phyloP scores from a whole-genome alignment of 2,888 invertebrate genomes.

The Tetragonisca angustula region DNA sequence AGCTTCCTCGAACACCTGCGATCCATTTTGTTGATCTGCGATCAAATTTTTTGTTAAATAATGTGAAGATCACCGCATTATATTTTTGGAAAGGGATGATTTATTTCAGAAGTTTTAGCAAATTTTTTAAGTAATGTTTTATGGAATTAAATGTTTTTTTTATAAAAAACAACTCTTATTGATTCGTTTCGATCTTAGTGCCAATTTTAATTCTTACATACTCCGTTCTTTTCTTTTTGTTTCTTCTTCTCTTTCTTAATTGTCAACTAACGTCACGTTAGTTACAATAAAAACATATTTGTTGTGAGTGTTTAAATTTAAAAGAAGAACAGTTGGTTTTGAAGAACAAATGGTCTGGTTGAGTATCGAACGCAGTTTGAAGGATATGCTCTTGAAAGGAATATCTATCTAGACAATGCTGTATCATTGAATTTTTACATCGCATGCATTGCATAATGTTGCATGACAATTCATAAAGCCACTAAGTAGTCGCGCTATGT shows the following conservation, averaged over 20 bases:
- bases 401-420: not conserved
- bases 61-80: not conserved
- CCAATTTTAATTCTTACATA: not conserved
- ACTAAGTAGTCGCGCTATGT: not conserved
- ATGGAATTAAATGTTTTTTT: not conserved
- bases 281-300: not conserved
- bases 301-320: not conserved
- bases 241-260: not conserved
- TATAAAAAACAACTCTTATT: not conserved
- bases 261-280: not conserved
- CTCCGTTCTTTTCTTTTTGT: not conserved
- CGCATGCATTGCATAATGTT: not conserved
- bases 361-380: not conserved
- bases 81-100: not conserved
- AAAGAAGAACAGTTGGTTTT: not conserved
- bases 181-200: not conserved
- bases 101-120: not conserved
- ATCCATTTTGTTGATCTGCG: conserved; percentile 91
- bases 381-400: not conserved
- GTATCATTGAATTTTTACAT: not conserved
- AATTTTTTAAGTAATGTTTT: not conserved
- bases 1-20: conserved; percentile 86
- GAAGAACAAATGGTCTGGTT: no score
- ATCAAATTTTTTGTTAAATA: conserved; percentile 58
- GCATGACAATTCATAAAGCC: not conserved